phyloP scores from a whole-genome alignment of 2,797 vertebrate species.

The Sebastes minor region DNA sequence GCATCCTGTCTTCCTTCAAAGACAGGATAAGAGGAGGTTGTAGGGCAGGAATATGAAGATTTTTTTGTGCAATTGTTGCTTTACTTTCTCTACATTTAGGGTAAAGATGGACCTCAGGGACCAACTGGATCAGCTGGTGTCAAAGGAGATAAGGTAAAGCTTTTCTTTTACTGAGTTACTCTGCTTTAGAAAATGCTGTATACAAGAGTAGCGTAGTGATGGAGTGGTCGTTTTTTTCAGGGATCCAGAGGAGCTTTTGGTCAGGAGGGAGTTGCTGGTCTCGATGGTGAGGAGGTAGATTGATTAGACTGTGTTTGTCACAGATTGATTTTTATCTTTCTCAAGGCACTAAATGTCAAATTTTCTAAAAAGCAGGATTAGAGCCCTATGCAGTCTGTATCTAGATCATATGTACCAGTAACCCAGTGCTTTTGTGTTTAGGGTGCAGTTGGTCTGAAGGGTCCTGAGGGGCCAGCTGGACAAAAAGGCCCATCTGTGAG shows the following conservation, averaged over 20 bases:
- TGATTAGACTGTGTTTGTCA: slow-evolving; percentile 71
- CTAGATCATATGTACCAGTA: neutral
- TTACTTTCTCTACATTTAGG: slow-evolving; percentile 58
- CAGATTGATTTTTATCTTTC: slow-evolving; percentile 10
- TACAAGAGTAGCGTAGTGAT: neutral
- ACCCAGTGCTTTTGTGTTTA: slow-evolving; percentile 55
- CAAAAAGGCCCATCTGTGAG: slow-evolving; percentile 75
- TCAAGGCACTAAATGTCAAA: neutral
- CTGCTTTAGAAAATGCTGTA: neutral
- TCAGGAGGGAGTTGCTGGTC: slow-evolving; percentile 76
- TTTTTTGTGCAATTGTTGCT: neutral
- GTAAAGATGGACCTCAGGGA: slow-evolving; percentile 79
- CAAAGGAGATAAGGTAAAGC: slow-evolving; percentile 78
- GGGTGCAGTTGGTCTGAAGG: slow-evolving; percentile 71
- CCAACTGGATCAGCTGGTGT: slow-evolving; percentile 60
- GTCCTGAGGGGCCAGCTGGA: slow-evolving; percentile 63
- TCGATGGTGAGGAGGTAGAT: slow-evolving; percentile 89
- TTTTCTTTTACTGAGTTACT: neutral
- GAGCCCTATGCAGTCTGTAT: neutral
- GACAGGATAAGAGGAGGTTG: too few species aligned
- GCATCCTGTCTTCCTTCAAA: neutral
- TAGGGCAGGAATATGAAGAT: neutral
- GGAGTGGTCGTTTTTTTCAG: slow-evolving; percentile 54
- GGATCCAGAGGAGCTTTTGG: slow-evolving; percentile 74
- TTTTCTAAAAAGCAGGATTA: neutral